Evolutionary conservation across 1,140 invertebrate genomes (phyloP), one percentile per base, ranked within the genome.

Genomic region (Oedothorax gibbosus): DNA sequence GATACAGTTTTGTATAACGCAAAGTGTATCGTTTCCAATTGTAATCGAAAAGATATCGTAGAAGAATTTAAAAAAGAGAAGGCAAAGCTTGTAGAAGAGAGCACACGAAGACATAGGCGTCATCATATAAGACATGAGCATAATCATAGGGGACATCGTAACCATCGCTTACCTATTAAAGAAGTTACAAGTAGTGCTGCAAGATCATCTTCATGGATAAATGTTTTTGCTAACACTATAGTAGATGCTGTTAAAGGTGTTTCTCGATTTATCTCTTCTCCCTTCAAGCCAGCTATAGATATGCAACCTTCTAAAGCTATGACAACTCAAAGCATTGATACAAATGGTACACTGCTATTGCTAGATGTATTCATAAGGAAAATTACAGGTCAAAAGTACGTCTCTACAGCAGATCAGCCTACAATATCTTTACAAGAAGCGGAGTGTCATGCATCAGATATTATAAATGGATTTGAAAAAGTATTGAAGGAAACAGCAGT

Each of bases 121-220:
- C 69, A 35, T 72, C 69, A 56, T 72, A n/a, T 35, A 51, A n/a
- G n/a, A 35, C 69, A 35, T 53, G n/a, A 72, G 5, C 69, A 72
- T 72, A 51, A 9, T 72, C 7, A 53, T 53, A n/a, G n/a, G n/a
- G n/a, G n/a, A n/a, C n/a, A n/a, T n/a, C n/a, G n/a, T 53, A 56
- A 72, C 10, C 21, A 18, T 35, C 12, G 8, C 10, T 56, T 56
- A 51, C 12, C n/a, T 72, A 75, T 15, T 57, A 62, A 75, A 53
- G 72, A 75, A 56, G 72, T 18, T 75, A 75, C 72, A 75, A 75
- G 60, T 75, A 18, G 54, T 15, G 72, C 72, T 15, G 18, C 11
- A 6, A 56, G 21, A 18, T 18, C 72, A 75, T 76, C 73, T 57
- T 76, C 73, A 57, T 76, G 53, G 15, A 77, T 57, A 77, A 77